Percentiles rank a stretch among this genome's conserved stretches.
phyloP scores from a whole-genome alignment of 1,140 invertebrate species.

The Drosophila burlai region DNA sequence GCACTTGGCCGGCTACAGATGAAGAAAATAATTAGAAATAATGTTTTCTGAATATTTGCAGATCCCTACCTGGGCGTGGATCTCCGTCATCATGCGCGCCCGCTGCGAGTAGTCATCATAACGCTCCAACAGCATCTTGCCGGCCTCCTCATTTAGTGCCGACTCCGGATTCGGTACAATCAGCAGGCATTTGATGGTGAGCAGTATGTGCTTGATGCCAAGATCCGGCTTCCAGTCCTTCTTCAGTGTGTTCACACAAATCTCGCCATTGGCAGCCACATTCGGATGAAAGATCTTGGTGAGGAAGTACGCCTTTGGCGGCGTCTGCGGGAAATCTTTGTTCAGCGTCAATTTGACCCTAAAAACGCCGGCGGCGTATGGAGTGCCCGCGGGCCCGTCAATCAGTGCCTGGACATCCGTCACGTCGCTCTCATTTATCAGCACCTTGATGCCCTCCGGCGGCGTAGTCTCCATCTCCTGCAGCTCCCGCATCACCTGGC shows the following conservation, averaged over 20 bases:
- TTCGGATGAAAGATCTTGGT: constrained; percentile 99
- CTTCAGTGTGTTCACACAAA: constrained; percentile 98
- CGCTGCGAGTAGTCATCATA: constrained; percentile 96
- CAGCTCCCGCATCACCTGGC: constrained; percentile 93
- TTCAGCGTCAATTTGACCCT: constrained; percentile 95
- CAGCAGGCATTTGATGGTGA: constrained; percentile 96
- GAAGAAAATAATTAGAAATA: neutral
- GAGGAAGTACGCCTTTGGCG: constrained; percentile 97
- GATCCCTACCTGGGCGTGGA: constrained; percentile 90
- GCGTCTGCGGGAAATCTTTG: constrained; percentile 96
- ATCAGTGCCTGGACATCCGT: constrained; percentile 97
- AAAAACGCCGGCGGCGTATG: constrained; percentile 94
- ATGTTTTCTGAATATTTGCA: neutral
- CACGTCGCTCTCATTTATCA: constrained; percentile 95
- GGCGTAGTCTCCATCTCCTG: constrained; percentile 91
- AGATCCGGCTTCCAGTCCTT: constrained; percentile 98
- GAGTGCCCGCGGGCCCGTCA: constrained; percentile 95
- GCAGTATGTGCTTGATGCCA: constrained; percentile 97
- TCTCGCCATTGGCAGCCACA: constrained; percentile 97
- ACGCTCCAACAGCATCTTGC: constrained; percentile 94
- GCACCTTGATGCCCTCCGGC: constrained; percentile 95
- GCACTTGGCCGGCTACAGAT: constrained; percentile 75
- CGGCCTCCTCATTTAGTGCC: constrained; percentile 97
- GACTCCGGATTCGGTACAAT: constrained; percentile 98
- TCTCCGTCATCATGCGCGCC: constrained; percentile 97